Evolutionary conservation across 1,140 invertebrate species (phyloP).

Genomic region (Brachionus angularis): DNA sequence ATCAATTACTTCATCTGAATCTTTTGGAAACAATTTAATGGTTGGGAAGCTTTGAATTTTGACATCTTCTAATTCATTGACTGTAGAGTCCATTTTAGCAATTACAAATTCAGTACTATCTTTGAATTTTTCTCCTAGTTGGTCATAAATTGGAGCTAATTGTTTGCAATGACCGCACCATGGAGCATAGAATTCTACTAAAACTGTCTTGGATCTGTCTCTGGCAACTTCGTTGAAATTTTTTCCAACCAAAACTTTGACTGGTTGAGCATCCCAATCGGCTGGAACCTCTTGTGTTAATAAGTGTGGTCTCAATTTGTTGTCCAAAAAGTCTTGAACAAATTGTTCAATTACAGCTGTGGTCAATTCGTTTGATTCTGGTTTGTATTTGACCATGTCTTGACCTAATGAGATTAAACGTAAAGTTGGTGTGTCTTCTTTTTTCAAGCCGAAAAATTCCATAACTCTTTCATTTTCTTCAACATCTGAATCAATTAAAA

Average conservation of each 20-base stretch:
- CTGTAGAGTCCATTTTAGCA: slow-evolving; percentile 96
- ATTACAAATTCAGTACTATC: slow-evolving; percentile 79
- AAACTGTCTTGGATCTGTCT: slow-evolving; percentile 81
- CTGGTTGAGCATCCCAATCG: slow-evolving; percentile 92
- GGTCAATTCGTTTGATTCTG: slow-evolving; percentile 70
- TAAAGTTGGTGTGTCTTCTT: slow-evolving; percentile 81
- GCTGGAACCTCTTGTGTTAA: slow-evolving; percentile 87
- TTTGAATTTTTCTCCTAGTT: slow-evolving; percentile 78
- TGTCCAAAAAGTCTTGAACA: slow-evolving; percentile 78
- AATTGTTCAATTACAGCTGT: slow-evolving; percentile 75
- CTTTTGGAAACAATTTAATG: slow-evolving; percentile 88
- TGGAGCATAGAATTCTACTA: slow-evolving; percentile 82
- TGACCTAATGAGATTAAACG: slow-evolving; percentile 89
- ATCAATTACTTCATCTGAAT: slow-evolving; percentile 82
- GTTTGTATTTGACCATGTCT: slow-evolving; percentile 98
- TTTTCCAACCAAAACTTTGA: slow-evolving; percentile 85
- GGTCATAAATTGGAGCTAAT: slow-evolving; percentile 87
- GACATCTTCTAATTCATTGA: slow-evolving; percentile 80
- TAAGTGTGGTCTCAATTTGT: slow-evolving; percentile 83
- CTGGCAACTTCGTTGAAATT: slow-evolving; percentile 93
- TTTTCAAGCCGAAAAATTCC: slow-evolving; percentile 97
- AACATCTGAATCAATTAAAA: slow-evolving; percentile 88
- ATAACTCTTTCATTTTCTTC: slow-evolving; percentile 92
- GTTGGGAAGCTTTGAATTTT: slow-evolving; percentile 95
- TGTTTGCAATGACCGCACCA: slow-evolving; percentile 85